phyloP scores from a whole-genome alignment of 2,888 invertebrate genomes.

The Pammene aurita region DNA sequence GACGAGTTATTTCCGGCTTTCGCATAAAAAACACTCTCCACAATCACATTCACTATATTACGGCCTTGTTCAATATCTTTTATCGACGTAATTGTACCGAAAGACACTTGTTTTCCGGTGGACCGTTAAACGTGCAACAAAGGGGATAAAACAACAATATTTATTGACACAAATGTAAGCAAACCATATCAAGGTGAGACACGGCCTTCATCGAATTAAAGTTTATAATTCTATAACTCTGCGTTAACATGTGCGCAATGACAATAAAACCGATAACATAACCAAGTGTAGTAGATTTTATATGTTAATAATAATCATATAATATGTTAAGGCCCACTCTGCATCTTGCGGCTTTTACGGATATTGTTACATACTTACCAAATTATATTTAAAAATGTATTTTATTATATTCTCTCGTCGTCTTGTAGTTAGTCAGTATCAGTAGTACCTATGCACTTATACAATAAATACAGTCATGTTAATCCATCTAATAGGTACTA shows the following conservation, averaged over 20 bases:
- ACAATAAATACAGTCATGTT: too few relatives aligned
- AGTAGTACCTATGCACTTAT: too few relatives aligned
- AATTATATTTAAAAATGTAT: slow-evolving; percentile 12
- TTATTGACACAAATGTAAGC: slow-evolving; percentile 25
- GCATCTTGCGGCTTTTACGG: slow-evolving; percentile 56
- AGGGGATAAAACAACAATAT: slow-evolving; percentile 12
- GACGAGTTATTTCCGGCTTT: slow-evolving; percentile 52
- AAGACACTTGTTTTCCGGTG: slow-evolving; percentile 9
- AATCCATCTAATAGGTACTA: too few relatives aligned
- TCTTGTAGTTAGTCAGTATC: too few relatives aligned
- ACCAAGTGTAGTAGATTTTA: slow-evolving; percentile 54
- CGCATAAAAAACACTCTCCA: slow-evolving; percentile 45
- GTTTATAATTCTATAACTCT: slow-evolving; percentile 30
- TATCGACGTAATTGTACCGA: slow-evolving; percentile 16
- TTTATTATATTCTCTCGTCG: too few relatives aligned
- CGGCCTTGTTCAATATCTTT: slow-evolving; percentile 12
- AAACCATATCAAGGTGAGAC: slow-evolving; percentile 32
- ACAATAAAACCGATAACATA: slow-evolving; percentile 47
- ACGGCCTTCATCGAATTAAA: slow-evolving; percentile 29
- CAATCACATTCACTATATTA: slow-evolving; percentile 14
- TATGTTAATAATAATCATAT: slow-evolving; percentile 49
- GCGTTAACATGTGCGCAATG: slow-evolving; percentile 43
- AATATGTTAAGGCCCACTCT: slow-evolving; percentile 56
- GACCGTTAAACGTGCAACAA: not conserved
- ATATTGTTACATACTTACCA: slow-evolving; percentile 45